Percentiles rank a stretch among this genome's conserved stretches.
Conservation (phyloP, 2,113 vertebrate genomes). For the Petaurus breviceps region DNA sequence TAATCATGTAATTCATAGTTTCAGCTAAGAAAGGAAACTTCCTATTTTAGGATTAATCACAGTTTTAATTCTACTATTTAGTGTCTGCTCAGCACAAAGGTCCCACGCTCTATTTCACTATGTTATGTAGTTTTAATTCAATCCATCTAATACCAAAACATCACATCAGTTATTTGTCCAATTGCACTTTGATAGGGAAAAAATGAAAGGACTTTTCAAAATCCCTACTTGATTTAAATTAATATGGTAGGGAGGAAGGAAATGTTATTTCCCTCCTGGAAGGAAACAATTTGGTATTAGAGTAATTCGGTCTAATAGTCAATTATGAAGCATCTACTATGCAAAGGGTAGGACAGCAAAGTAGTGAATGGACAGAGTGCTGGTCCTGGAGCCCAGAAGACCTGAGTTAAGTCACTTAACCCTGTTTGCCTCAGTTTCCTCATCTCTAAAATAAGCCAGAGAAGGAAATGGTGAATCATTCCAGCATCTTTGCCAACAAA, state of each 20-base stretch:
- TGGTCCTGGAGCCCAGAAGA: background rate
- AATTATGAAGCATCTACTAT: background rate
- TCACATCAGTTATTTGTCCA: background rate
- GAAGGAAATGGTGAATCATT: background rate
- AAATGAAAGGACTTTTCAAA: background rate
- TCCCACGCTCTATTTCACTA: background rate
- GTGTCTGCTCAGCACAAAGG: background rate
- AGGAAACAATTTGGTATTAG: background rate
- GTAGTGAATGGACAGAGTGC: background rate
- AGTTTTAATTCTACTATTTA: background rate
- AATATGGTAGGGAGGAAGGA: background rate
- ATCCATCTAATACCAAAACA: background rate
- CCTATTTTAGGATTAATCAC: constrained; percentile 1
- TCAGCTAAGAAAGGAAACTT: constrained; percentile 48
- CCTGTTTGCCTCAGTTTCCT: background rate
- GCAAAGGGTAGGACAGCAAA: background rate
- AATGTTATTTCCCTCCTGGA: background rate
- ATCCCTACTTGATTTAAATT: background rate
- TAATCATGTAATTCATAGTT: constrained; percentile 64
- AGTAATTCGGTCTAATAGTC: background rate
- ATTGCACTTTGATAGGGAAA: background rate
- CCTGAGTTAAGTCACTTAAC: background rate
- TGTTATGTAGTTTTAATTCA: background rate
- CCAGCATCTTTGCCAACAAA: background rate
- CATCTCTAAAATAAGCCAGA: background rate